Evolutionary conservation across 2,888 invertebrate genomes (phyloP).

Genomic region (Neoascia interrupta): DNA sequence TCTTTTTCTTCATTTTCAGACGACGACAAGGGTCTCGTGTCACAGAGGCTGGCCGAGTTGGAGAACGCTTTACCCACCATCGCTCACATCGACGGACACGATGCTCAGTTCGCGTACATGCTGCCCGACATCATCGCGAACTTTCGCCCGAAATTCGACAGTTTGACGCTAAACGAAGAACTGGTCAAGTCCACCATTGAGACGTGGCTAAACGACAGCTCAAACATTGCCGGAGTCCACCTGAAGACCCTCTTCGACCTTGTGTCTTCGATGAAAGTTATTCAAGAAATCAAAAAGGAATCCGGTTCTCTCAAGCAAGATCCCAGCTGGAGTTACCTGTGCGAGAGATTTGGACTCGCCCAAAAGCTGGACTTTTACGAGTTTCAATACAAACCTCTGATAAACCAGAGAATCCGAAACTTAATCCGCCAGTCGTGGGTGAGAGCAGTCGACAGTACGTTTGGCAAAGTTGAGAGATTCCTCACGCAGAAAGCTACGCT

Average conservation of each 20-base stretch:
- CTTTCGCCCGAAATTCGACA: constrained; percentile 76
- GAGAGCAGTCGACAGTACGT: constrained; percentile 78
- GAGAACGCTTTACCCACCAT: constrained; percentile 81
- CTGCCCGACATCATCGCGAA: constrained; percentile 82
- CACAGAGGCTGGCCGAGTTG: constrained; percentile 79
- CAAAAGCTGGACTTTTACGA: constrained; percentile 85
- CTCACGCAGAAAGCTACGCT: constrained; percentile 74
- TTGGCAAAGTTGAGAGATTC: constrained; percentile 79
- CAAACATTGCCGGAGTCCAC: constrained; percentile 82
- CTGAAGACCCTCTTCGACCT: constrained; percentile 83
- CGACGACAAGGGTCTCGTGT: constrained; percentile 80
- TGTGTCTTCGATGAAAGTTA: constrained; percentile 85
- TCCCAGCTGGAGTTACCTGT: constrained; percentile 84
- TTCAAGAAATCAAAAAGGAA: constrained; percentile 87
- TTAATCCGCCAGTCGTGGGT: constrained; percentile 81
- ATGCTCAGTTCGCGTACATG: constrained; percentile 81
- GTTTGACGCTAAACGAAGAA: constrained; percentile 71
- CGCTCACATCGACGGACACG: constrained; percentile 82
- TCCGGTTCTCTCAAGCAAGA: constrained; percentile 84
- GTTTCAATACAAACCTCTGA: constrained; percentile 86
- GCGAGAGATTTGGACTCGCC: constrained; percentile 82
- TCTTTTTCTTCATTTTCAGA: constrained; percentile 66
- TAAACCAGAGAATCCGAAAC: constrained; percentile 85
- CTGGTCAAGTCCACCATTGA: constrained; percentile 80
- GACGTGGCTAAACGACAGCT: constrained; percentile 85